phyloP scores from a whole-genome alignment of 1,140 invertebrate genomes.

The Capitella teleta region DNA sequence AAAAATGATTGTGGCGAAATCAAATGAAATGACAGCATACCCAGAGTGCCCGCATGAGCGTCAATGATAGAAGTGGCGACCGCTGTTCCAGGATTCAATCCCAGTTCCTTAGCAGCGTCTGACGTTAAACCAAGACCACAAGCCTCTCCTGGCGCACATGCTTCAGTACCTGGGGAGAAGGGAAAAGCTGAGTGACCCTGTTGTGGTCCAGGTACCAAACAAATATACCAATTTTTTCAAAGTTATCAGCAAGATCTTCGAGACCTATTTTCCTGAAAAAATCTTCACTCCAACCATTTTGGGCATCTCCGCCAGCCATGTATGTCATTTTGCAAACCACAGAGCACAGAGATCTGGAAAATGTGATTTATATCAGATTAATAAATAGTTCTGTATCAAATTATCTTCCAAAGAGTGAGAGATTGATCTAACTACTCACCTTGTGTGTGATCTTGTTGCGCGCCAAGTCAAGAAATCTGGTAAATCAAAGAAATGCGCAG shows the following conservation, averaged over 20 bases:
- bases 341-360: conserved; percentile 71
- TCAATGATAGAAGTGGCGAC: conserved; percentile 85
- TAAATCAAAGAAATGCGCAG: conserved; percentile 74
- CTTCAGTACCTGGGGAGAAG: conserved; percentile 44
- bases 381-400: neutral
- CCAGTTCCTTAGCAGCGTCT: conserved; percentile 56
- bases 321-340: conserved; percentile 93
- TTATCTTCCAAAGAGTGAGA: no score
- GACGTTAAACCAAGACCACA: conserved; percentile 58
- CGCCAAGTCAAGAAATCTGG: conserved; percentile 91
- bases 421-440: no score
- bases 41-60: conserved; percentile 84
- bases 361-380: no score
- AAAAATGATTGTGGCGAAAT: no score
- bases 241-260: conserved; percentile 58
- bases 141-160: conserved; percentile 59
- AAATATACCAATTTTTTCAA: conserved; percentile 60
- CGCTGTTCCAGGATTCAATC: conserved; percentile 56
- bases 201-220: neutral
- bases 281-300: conserved; percentile 58
- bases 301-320: conserved; percentile 46
- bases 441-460: conserved; percentile 62
- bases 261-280: conserved; percentile 67
- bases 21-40: no score
- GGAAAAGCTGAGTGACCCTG: no score